Base-by-base conservation (phyloP, 2,888 invertebrate genomes). In the Anodontia alba region DNA sequence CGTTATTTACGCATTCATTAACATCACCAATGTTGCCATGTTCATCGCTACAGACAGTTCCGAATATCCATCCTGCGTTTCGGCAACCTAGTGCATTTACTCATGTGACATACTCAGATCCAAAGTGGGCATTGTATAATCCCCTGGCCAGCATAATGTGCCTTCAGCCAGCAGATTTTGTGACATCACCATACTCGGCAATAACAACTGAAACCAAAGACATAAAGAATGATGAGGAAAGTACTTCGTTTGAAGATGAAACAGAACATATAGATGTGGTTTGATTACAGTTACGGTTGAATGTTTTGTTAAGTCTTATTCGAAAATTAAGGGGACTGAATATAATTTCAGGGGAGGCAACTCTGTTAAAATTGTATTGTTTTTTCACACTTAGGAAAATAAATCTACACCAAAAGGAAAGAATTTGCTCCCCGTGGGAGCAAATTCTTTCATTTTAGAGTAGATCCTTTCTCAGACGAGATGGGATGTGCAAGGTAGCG, bases 31-130 rank as follows among this genome's bases (percentile, higher is more conserved):
- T 57, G 29, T n/a, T 26, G 12, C 57, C 23, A 8, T 57, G 57
- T 57, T 15, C 2, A 7, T 23, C 15, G 5, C 12, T 57, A 57
- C 57, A 23, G 15, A 12, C 67, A 15, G n/a, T 23, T 23, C 33
- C 70, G 5, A 20, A 51, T 26, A 42, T 78, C 8, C 78, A 78
- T 57, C 78, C 78, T 29, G 78, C 78, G 1, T 73, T 78, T 26
- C 36, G 68, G 29, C 73, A 68, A 73, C 42, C 49, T 20, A 23
- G 42, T 20, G 54, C 73, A 2, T 49, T 26, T 17, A 31, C 67
- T 23, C 51, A 72, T 8, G 26, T 68, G 62, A 33, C 67, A 33
- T 38, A 38, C 38, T 38, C 38, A 12, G 78, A 78, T 54, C 67
- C 68, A 20, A 73, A 73, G 66, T 29, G 73, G 26, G 15, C 49